Evolutionary conservation across 92 coral and sea anemone species (phyloP).

Genomic region (Virgularia gustaviana): DNA sequence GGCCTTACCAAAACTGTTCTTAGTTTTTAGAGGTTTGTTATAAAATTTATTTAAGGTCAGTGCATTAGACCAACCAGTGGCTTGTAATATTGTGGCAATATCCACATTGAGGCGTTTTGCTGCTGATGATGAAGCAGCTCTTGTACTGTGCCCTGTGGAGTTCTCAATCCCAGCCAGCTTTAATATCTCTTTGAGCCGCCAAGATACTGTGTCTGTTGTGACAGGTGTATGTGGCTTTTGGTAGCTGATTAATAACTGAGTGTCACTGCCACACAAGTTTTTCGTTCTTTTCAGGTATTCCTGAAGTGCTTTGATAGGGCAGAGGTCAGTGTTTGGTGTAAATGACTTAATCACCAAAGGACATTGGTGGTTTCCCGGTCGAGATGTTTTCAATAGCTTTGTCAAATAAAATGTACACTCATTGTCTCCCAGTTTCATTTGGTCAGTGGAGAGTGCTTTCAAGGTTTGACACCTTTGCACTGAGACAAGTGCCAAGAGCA

Average conservation of each 20-base stretch:
- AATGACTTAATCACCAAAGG: conserved; percentile 36
- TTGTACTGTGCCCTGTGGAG: not conserved
- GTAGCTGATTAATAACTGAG: conserved; percentile 42
- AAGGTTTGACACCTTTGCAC: conserved; percentile 44
- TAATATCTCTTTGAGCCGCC: conserved; percentile 19
- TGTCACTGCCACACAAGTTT: too few relatives aligned
- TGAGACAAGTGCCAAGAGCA: conserved; percentile 34
- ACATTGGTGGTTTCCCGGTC: conserved; percentile 33
- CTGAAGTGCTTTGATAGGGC: conserved; percentile 2
- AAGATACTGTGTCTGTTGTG: conserved; percentile 26
- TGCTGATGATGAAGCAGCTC: conserved; percentile 3
- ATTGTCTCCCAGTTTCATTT: conserved; percentile 18
- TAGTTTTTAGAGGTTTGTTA: conserved; percentile 16
- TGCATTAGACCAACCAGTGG: conserved; percentile 40
- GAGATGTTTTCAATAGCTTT: conserved; percentile 23
- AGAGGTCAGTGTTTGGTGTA: conserved; percentile 43
- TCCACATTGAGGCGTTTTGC: not conserved
- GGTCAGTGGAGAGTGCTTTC: conserved; percentile 19
- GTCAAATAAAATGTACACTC: conserved; percentile 24
- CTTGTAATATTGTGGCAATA: conserved; percentile 28
- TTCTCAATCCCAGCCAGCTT: conserved; percentile 15
- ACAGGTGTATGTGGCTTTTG: conserved; percentile 10
- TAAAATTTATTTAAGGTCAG: conserved; percentile 27
- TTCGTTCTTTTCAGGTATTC: conserved; percentile 2
- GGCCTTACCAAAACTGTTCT: conserved; percentile 8